These are phyloP conservation scores for Drosophila melanocephala DNA, from an alignment of 2,888 invertebrate species.

Conservation along the genomic window DNA sequence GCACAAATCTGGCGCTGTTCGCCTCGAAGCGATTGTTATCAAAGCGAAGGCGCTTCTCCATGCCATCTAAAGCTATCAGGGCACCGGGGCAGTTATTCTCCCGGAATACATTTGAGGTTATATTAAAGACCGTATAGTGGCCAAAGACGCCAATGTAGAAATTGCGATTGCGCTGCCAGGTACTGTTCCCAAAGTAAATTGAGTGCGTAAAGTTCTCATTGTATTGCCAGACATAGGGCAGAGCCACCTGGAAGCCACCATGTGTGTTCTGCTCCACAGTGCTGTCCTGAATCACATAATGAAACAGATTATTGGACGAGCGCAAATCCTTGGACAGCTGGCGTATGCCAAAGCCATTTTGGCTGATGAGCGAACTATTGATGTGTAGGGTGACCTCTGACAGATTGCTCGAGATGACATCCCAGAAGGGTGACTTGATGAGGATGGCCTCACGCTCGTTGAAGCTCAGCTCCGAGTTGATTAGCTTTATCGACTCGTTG, in stretches of 20 bases:
- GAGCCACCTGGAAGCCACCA: constrained; percentile 93
- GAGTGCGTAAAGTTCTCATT: constrained; percentile 97
- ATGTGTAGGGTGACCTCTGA: constrained; percentile 96
- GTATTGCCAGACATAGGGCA: constrained; percentile 98
- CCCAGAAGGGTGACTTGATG: constrained; percentile 94
- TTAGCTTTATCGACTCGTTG: constrained; percentile 93
- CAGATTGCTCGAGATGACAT: constrained; percentile 93
- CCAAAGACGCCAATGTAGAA: constrained; percentile 95
- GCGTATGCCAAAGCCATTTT: constrained; percentile 94
- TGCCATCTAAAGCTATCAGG: constrained; percentile 93
- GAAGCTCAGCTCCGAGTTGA: constrained; percentile 92
- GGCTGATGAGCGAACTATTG: constrained; percentile 93
- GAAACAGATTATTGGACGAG: constrained; percentile 98
- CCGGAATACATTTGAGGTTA: constrained; percentile 93
- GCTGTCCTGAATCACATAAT: constrained; percentile 95
- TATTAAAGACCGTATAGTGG: constrained; percentile 95
- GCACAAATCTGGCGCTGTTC: constrained; percentile 93
- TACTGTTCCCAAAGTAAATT: constrained; percentile 93
- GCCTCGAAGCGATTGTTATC: constrained; percentile 91
- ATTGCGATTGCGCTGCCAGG: constrained; percentile 93
- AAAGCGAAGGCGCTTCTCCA: constrained; percentile 97
- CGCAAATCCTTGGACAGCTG: constrained; percentile 97
- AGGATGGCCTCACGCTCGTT: constrained; percentile 93
- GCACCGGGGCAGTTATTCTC: constrained; percentile 94
- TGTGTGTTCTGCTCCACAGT: constrained; percentile 93